Conservation (phyloP, 1,140 invertebrate genomes). For the Laupala kohalensis region DNA sequence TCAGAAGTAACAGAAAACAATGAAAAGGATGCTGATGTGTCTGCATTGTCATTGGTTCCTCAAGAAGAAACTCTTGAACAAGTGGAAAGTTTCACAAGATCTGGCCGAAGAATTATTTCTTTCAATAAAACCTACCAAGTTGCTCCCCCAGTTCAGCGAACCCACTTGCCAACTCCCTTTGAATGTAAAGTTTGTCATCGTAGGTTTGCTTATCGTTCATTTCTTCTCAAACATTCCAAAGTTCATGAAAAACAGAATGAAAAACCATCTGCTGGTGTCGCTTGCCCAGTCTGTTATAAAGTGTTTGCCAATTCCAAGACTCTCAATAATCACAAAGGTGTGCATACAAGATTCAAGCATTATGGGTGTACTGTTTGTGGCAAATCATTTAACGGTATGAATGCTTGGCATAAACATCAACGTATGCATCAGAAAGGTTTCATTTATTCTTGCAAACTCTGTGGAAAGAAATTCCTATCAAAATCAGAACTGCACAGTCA, state of each 20-base stretch:
- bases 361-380: slow-evolving; percentile 6
- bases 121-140: not conserved
- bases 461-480: slow-evolving; percentile 42
- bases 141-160: not conserved
- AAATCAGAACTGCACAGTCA: slow-evolving; percentile 44
- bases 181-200: slow-evolving; percentile 5
- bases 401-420: slow-evolving; percentile 6
- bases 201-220: not conserved
- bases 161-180: not conserved
- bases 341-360: slow-evolving; percentile 5
- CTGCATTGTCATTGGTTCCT: not conserved
- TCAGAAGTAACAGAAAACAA: not conserved
- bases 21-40: not conserved
- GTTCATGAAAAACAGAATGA: not conserved
- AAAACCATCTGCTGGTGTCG: not conserved
- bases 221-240: slow-evolving; percentile 5
- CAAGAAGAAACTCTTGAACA: not conserved
- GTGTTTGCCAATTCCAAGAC: slow-evolving; percentile 3
- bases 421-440: not conserved
- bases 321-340: slow-evolving; percentile 7
- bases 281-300: slow-evolving; percentile 4
- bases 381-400: slow-evolving; percentile 9
- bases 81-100: not conserved
- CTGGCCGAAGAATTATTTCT: not conserved
- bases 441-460: slow-evolving; percentile 43